Evolutionary conservation across 53 echinoderm and acorn worm genomes (phyloP).

Genomic region (Echinarachnius parma): DNA sequence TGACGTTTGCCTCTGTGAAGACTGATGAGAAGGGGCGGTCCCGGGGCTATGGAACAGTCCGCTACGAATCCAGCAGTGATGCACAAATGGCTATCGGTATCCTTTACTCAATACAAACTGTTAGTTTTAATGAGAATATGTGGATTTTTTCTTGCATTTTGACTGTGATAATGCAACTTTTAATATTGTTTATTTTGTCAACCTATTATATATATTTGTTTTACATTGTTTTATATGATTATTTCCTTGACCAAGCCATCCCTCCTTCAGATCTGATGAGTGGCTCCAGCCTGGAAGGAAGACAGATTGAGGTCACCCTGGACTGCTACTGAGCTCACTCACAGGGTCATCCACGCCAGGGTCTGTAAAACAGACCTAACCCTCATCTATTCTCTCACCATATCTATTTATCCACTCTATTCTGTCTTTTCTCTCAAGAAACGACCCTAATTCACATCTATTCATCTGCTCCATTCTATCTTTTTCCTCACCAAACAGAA

Average conservation of each 20-base stretch:
- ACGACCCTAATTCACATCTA: neutral
- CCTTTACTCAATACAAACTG: no score
- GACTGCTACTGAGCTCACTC: conserved; percentile 61
- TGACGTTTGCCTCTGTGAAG: conserved; percentile 84
- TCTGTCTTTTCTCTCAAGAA: neutral
- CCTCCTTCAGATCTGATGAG: conserved; percentile 75
- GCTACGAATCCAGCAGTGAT: conserved; percentile 67
- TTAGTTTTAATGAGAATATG: no score
- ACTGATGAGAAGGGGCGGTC: conserved; percentile 78
- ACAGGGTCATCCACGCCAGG: no score
- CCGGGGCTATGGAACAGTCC: conserved; percentile 84
- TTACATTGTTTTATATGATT: no score
- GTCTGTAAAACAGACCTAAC: neutral
- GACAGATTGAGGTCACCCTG: conserved; percentile 73
- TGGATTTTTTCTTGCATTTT: no score
- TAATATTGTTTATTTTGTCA: no score
- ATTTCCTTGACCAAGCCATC: no score
- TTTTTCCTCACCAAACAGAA: neutral
- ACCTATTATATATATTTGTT: no score
- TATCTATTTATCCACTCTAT: neutral
- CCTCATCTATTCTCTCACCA: neutral
- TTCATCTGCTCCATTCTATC: neutral
- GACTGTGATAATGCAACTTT: no score
- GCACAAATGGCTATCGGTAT: conserved; percentile 89
- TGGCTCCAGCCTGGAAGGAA: conserved; percentile 64